phyloP scores from a whole-genome alignment of 2,797 vertebrate genomes.

The Anas flavirostris region DNA sequence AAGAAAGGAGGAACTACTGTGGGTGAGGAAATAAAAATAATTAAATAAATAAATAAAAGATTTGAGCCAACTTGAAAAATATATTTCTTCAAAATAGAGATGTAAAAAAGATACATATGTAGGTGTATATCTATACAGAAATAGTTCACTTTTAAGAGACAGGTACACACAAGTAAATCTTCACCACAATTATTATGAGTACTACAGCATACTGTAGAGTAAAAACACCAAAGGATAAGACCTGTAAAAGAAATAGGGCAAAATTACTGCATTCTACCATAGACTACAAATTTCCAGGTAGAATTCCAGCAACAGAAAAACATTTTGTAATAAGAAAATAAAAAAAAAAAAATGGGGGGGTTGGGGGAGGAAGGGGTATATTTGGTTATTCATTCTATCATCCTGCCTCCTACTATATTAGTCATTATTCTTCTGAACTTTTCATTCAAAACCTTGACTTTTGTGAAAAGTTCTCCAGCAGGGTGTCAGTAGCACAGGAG shows the following conservation, averaged over 20 bases:
- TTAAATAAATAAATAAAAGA: not conserved
- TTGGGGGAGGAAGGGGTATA: not conserved
- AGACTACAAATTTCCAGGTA: not conserved
- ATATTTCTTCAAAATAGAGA: not conserved
- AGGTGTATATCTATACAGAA: not conserved
- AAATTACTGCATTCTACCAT: not conserved
- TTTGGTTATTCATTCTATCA: not conserved
- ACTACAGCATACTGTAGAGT: not conserved
- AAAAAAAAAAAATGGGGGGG: not conserved
- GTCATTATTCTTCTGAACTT: not conserved
- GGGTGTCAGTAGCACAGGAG: not conserved
- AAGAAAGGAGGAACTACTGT: not conserved
- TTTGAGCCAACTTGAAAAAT: not conserved
- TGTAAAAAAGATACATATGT: not conserved
- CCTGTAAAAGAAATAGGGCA: not conserved
- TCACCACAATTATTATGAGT: not conserved
- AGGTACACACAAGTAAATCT: not conserved
- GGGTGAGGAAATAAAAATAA: not conserved
- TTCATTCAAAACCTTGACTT: not conserved
- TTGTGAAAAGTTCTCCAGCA: not conserved
- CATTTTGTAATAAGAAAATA: not conserved
- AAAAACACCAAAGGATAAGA: not conserved
- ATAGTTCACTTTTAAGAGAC: not conserved
- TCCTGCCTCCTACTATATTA: not conserved
- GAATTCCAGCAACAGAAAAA: conserved; percentile 17